Evolutionary conservation across 2,113 vertebrate genomes (phyloP), one percentile per base, ranked within the genome.

Genomic region (Agelaius tricolor): DNA sequence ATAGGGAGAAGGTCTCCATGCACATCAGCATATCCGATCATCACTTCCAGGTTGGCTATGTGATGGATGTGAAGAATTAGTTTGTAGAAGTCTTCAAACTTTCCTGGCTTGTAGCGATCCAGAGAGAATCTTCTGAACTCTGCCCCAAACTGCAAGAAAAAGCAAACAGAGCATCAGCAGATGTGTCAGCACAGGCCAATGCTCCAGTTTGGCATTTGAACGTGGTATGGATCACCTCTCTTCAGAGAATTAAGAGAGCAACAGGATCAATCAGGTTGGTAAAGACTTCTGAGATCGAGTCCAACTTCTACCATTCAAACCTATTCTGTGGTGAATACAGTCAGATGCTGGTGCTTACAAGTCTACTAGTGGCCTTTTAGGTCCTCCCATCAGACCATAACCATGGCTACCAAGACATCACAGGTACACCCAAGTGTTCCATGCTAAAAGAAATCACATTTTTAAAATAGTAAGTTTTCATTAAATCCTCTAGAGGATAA

Each of bases 1-100:
- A 99, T 99, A n/a, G 99, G 99, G 94, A 99, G 99, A 83, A 99
- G 98, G 94, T 99, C 99, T 4, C 99, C 99, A 4, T 99, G 99
- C 43, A 99, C 93, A 61, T 99, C 99, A 1, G 99, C 99, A 26
- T 99, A 99, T 77, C 99, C 99, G 0, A 99, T 99, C 98, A 99
- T 99, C 96, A 99, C 98, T 71, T 99, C 99, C 73, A 99, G 98
- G 94, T 98, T 99, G 86, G 99, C 97, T 67, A 99, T 99, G 96
- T 98, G 98, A 96, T 99, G 99, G 39, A 99, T 98, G 95, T 99
- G 99, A 96, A 99, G 97, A 13, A 99, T 98, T 78, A 99, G 98
- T 90, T 99, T 98, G 98, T 99, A 99, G 98, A 99, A 99, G 89
- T 99, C 99, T 92, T 99, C 99, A 65, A 99, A 99, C 96, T 99